Evolutionary conservation across 2,888 invertebrate species (phyloP).

Genomic region (Caradrina kadenii): DNA sequence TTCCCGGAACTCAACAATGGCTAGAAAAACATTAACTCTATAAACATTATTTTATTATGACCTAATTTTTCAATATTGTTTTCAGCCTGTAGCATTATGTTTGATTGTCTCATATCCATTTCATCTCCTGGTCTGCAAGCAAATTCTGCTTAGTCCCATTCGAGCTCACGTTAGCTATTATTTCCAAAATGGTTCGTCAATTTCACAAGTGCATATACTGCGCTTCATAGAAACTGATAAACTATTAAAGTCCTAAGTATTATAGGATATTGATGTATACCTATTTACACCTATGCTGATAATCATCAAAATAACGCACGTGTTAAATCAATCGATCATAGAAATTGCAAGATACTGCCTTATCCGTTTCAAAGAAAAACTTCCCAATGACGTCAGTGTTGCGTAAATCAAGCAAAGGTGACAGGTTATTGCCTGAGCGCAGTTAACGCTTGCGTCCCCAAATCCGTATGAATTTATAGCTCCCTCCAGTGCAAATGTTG

Average conservation of each 20-base stretch:
- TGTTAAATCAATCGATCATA: slow-evolving; percentile 38
- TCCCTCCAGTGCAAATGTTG: slow-evolving; percentile 59
- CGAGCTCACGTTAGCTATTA: not conserved
- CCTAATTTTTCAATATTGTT: no score
- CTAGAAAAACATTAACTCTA: no score
- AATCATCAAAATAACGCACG: not conserved
- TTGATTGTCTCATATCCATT: not conserved
- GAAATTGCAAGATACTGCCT: slow-evolving; percentile 12
- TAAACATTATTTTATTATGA: no score
- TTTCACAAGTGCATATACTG: not conserved
- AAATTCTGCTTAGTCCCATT: not conserved
- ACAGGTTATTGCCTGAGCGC: slow-evolving; percentile 77
- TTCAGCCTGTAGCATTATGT: not conserved
- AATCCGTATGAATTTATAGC: slow-evolving; percentile 75
- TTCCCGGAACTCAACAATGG: no score
- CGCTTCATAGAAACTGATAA: slow-evolving; percentile 5
- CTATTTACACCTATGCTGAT: not conserved
- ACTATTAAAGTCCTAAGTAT: not conserved
- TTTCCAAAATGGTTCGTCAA: not conserved
- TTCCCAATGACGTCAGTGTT: slow-evolving; percentile 51
- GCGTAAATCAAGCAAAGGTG: slow-evolving; percentile 73
- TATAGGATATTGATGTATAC: not conserved
- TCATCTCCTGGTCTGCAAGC: not conserved
- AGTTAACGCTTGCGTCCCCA: slow-evolving; percentile 73
- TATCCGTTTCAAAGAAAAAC: slow-evolving; percentile 45